Evolutionary conservation across 2,113 vertebrate genomes (phyloP).

Genomic region (Eidolon helvum): DNA sequence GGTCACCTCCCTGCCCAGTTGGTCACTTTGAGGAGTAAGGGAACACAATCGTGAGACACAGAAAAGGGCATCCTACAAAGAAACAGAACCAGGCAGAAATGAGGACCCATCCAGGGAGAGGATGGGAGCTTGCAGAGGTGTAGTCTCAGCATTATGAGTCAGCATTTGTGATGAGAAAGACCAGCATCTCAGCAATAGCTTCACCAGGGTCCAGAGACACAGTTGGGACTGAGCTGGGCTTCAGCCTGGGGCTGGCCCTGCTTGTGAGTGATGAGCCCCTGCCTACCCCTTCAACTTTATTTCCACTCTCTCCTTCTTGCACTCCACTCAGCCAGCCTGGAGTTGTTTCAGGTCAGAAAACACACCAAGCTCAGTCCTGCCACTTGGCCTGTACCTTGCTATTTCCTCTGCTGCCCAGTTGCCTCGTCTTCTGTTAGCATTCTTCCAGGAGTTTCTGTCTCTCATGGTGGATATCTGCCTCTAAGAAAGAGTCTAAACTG

Average conservation of each 20-base stretch:
- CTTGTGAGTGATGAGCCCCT: rapidly evolving
- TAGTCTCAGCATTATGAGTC: neutral
- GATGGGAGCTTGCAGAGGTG: neutral
- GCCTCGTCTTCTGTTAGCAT: neutral
- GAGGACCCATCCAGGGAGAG: neutral
- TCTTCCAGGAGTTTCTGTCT: neutral
- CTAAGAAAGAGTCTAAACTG: neutral
- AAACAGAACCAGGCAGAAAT: neutral
- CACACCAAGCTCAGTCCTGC: neutral
- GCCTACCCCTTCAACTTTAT: neutral
- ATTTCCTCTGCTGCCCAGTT: neutral
- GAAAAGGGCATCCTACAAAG: neutral
- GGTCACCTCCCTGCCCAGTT: neutral
- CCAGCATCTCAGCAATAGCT: neutral
- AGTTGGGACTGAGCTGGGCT: neutral
- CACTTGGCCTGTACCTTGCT: neutral
- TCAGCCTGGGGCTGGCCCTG: neutral
- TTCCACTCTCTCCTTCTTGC: neutral
- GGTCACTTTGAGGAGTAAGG: neutral
- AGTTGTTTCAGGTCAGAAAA: neutral
- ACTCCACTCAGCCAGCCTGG: neutral
- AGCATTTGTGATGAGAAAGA: neutral
- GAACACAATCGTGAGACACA: neutral
- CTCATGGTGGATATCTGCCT: neutral
- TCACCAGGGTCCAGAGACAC: neutral